A percentile compares a stretch with the other conserved stretches of the same genome.
Conservation (phyloP, 2,797 vertebrate species). For the Syndactyla subalaris region DNA sequence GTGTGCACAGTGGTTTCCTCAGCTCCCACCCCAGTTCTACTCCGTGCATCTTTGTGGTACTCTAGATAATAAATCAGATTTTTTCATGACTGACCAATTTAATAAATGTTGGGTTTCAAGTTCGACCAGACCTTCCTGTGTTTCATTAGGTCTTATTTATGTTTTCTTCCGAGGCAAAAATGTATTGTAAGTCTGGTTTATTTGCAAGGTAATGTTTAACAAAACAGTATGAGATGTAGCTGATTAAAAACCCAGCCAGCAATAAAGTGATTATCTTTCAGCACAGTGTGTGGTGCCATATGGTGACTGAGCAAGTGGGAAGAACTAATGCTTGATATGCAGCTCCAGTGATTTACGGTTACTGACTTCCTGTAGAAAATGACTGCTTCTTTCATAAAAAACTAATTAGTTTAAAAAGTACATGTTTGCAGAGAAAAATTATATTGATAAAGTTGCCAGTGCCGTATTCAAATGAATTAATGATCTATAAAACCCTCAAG, state of each 20-base stretch:
- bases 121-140: neutral
- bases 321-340: slow-evolving; percentile 54
- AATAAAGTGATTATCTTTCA: slow-evolving; percentile 71
- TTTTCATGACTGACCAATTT: neutral
- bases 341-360: slow-evolving; percentile 55
- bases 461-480: neutral
- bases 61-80: neutral
- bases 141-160: slow-evolving; percentile 4
- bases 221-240: slow-evolving; percentile 52
- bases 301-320: slow-evolving; percentile 66
- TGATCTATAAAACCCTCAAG: neutral
- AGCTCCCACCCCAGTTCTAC: neutral
- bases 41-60: neutral
- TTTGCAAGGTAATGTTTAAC: slow-evolving; percentile 54
- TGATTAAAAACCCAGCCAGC: slow-evolving; percentile 68
- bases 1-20: neutral
- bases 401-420: slow-evolving; percentile 45
- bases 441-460: slow-evolving; percentile 8
- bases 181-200: neutral
- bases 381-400: slow-evolving; percentile 58
- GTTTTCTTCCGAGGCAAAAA: slow-evolving; percentile 8
- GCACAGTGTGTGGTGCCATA: slow-evolving; percentile 62
- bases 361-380: slow-evolving; percentile 61
- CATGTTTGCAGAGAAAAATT: slow-evolving; percentile 10
- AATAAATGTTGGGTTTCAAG: neutral